Evolutionary conservation across 2,888 invertebrate species (phyloP), one percentile per base, ranked within the genome.

Genomic region (Alcis repandata): DNA sequence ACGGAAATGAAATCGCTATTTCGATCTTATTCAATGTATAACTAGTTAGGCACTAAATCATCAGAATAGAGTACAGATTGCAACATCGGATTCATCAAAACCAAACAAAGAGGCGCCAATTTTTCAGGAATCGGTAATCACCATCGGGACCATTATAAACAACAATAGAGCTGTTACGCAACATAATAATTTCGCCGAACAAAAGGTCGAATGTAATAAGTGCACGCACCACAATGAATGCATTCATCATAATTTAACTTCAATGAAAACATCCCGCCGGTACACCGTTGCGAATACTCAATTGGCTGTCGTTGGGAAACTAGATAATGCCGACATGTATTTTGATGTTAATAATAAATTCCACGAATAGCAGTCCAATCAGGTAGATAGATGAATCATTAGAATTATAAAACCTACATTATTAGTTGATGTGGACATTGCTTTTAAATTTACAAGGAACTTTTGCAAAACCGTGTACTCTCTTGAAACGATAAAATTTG

Each of bases 241-340:
- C 84, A 85, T 86, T 85, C 86, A 85, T 84, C 85, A 85, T 86
- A 85, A 85, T 85, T 84, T 81, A 84, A 83, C 82, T 75, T 79
- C 84, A 87, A 83, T 84, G 83, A 81, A 85, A 82, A 83, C 84
- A 84, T 81, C 76, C 80, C 82, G 72, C 59, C 75, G 72, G 71
- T 75, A 77, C 75, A 75, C 78, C 74, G 77, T 79, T 78, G 80
- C 79, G 73, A 85, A 86, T 73, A 76, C 79, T 80, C 79, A 81
- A 84, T 86, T 82, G 79, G 77, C 73, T 78, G 76, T 73, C 75
- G 79, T 83, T 80, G 77, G 75, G 65, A 75, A 76, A 78, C 71
- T 67, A 70, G 67, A 59, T 67, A 61, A 57, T 59, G 54, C 52
- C 38, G 41, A 49, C 61, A 66, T 32, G 51, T 57, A 45, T 13